Conservation (phyloP, 2,888 invertebrate species). For the Beris morrisii region DNA sequence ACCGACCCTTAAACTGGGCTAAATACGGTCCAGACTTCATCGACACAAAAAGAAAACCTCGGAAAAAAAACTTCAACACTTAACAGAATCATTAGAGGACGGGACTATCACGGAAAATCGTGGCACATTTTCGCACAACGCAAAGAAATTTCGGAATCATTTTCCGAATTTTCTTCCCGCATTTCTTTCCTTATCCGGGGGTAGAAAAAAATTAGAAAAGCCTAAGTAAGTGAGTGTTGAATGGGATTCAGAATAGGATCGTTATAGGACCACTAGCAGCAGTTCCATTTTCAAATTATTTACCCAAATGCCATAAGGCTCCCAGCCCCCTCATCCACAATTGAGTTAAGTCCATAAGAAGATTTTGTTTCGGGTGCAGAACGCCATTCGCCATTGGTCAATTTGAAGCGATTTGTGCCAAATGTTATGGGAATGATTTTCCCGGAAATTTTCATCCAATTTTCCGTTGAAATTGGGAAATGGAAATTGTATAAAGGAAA, state of each 20-base stretch:
- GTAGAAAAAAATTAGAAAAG: background rate
- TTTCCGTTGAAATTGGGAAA: slow-evolving; percentile 1
- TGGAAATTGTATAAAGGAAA: background rate
- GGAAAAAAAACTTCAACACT: slow-evolving; percentile 16
- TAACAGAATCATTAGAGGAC: slow-evolving; percentile 24
- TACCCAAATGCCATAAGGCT: background rate
- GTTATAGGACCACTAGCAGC: slow-evolving; percentile 13
- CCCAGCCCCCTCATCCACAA: too few relatives aligned
- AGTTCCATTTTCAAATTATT: slow-evolving; percentile 29
- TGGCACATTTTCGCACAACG: background rate
- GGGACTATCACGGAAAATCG: slow-evolving; percentile 13
- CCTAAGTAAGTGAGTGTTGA: slow-evolving; percentile 23
- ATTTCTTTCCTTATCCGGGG: background rate
- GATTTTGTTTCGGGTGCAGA: background rate
- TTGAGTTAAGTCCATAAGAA: too few relatives aligned
- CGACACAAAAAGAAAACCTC: background rate
- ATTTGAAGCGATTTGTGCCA: slow-evolving; percentile 23
- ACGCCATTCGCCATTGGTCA: background rate
- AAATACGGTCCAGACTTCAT: background rate
- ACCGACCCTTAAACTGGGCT: too few relatives aligned
- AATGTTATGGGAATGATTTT: slow-evolving; percentile 14
- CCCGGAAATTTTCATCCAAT: slow-evolving; percentile 17
- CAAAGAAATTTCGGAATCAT: background rate
- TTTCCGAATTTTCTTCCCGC: background rate
- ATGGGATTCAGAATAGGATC: slow-evolving; percentile 24